These are phyloP conservation scores for Eudemis profundana DNA, from an alignment of 2,888 invertebrate species.

Conservation along the genomic window DNA sequence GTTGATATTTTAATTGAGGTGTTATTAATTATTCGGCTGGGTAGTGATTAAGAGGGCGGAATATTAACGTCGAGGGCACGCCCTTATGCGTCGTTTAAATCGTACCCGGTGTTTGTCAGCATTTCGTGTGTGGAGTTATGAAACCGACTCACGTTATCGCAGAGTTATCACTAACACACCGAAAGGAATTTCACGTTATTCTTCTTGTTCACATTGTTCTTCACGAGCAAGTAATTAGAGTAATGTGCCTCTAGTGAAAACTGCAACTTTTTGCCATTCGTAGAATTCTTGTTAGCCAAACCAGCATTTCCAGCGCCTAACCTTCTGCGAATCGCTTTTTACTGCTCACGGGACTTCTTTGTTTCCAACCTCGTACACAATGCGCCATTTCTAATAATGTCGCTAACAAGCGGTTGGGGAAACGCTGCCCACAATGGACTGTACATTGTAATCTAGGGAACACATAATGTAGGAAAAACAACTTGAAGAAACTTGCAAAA, in stretches of 20 bases:
- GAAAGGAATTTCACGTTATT: constrained; percentile 42
- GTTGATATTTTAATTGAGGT: constrained; percentile 81
- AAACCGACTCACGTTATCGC: constrained; percentile 60
- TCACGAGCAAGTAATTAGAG: constrained; percentile 18
- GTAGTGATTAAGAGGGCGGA: constrained; percentile 80
- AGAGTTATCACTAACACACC: constrained; percentile 54
- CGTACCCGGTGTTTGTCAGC: constrained; percentile 55
- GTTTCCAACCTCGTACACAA: constrained; percentile 70
- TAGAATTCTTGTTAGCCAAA: constrained; percentile 51
- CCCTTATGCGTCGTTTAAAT: constrained; percentile 66
- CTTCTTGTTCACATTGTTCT: too few species aligned
- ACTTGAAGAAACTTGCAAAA: constrained; percentile 40
- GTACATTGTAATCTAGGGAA: constrained; percentile 60
- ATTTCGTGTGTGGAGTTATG: constrained; percentile 49
- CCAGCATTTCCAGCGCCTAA: constrained; percentile 55
- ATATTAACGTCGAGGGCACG: constrained; percentile 69
- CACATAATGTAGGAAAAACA: constrained; percentile 60
- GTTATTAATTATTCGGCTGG: constrained; percentile 79
- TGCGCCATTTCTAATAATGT: constrained; percentile 77
- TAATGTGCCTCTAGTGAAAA: constrained; percentile 20
- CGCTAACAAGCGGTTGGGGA: constrained; percentile 69
- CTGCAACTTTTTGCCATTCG: constrained; percentile 47
- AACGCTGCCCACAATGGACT: constrained; percentile 64
- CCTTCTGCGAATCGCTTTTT: constrained; percentile 70
- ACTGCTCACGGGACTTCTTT: constrained; percentile 73